Base-by-base conservation (phyloP, 2,113 vertebrate species). In the Eudorcas thomsonii region DNA sequence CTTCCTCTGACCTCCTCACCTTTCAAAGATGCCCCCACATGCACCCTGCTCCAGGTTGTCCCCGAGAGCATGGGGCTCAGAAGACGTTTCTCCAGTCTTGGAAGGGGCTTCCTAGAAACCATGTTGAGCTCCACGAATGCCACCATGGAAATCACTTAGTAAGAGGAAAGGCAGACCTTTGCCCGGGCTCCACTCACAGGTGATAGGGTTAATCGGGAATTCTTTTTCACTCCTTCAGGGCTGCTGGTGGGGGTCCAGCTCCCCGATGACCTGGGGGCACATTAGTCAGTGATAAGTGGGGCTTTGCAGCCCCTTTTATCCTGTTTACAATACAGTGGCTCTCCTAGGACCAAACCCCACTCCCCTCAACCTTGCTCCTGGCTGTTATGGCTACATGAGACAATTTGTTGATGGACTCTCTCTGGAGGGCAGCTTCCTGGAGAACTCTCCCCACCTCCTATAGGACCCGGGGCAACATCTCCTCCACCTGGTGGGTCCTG, bases 261-360 rank as follows among this genome's bases (percentile, higher is more conserved):
- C 98, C 98, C 96, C 91, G 86, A 98, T 99, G 99, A 99, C 99
- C 99, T 97, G 98, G 97, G 99, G 99, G 99, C 98, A 99, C 97
- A 98, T 98, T 97, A 99, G 98, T 98, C 98, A 98, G 97, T 98
- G 99, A 98, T 99, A 98, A 99, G 98, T 98, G 98, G 98, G 97
- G 98, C 98, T 98, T 98, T 98, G 98, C 96, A 97, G 96, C 96
- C 97, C 98, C 98, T 99, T 99, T 99, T 99, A 99, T 99, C 98
- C 98, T 99, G 99, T 99, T 99, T 99, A 99, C 99, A 99, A 99
- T 98, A 99, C 99, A 99, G 97, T 97, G 98, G 98, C 98, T 99
- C 99, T 98, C 97, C 98, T 98, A 94, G 98, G 99, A 98, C 98
- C 98, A 98, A 98, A 97, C 86, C 71, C 59, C 85, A 90, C 96